phyloP scores from a whole-genome alignment of 2,113 vertebrate species.

The Epinephelus lanceolatus region DNA sequence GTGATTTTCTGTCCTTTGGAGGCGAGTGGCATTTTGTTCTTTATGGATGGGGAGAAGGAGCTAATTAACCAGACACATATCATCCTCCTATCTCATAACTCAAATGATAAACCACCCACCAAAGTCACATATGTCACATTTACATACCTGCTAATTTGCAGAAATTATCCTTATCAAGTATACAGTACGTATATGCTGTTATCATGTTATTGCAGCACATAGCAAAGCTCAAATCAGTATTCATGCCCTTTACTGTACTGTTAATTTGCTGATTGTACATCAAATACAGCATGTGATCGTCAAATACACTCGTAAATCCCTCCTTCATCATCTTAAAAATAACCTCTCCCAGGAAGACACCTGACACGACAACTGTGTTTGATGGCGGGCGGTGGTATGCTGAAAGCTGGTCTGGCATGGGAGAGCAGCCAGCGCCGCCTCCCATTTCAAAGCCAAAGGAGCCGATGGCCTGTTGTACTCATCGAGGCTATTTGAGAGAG shows the following conservation, averaged over 20 bases:
- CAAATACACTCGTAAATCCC: slow-evolving; percentile 45
- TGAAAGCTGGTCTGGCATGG: slow-evolving; percentile 60
- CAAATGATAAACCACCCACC: slow-evolving; percentile 29
- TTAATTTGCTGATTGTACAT: slow-evolving; percentile 46
- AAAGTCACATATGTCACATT: slow-evolving; percentile 26
- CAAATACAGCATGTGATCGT: slow-evolving; percentile 41
- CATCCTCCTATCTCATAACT: slow-evolving; percentile 18
- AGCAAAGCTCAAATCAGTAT: slow-evolving; percentile 8
- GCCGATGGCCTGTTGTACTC: slow-evolving; percentile 76
- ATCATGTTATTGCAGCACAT: neutral
- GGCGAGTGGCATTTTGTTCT: slow-evolving; percentile 39
- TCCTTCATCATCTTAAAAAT: slow-evolving; percentile 78
- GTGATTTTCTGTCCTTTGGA: slow-evolving; percentile 43
- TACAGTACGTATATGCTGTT: neutral
- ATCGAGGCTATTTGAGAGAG: slow-evolving; percentile 82
- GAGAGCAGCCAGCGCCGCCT: slow-evolving; percentile 56
- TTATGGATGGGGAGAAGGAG: slow-evolving; percentile 23
- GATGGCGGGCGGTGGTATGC: slow-evolving; percentile 75
- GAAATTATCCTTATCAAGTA: slow-evolving; percentile 3
- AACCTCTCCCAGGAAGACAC: slow-evolving; percentile 84
- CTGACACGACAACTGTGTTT: slow-evolving; percentile 89
- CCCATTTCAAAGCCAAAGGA: slow-evolving; percentile 87
- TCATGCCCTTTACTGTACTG: neutral
- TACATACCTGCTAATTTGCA: slow-evolving; percentile 19
- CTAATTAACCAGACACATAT: slow-evolving; percentile 53